These are phyloP conservation scores for Eupelmus urozonus DNA, from an alignment of 2,888 invertebrate species.

Conservation along the genomic window DNA sequence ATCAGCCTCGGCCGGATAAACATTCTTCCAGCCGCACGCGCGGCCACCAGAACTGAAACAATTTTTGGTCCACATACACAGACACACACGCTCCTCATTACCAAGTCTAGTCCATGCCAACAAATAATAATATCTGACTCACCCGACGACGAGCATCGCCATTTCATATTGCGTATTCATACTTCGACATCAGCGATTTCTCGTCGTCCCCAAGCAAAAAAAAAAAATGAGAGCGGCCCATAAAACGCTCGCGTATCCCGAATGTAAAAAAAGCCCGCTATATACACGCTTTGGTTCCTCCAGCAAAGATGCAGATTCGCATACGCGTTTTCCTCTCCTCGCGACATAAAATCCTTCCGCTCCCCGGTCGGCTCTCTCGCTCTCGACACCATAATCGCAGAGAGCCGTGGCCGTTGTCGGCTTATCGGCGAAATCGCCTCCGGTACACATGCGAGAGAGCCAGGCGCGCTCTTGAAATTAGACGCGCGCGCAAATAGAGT, in stretches of 20 bases:
- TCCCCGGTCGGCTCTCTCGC: too few species aligned
- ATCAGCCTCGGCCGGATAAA: not conserved
- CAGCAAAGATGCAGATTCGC: not conserved
- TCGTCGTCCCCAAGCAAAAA: too few species aligned
- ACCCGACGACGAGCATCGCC: too few species aligned
- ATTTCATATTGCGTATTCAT: too few species aligned
- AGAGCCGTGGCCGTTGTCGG: not conserved
- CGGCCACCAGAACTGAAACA: not conserved
- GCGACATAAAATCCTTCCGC: not conserved
- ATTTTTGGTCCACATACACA: not conserved
- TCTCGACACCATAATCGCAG: not conserved
- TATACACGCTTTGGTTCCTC: not conserved
- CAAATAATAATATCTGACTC: too few species aligned
- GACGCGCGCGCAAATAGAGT: conserved; percentile 53
- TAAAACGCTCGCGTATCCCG: not conserved
- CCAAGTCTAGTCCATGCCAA: too few species aligned
- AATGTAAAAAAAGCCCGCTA: not conserved
- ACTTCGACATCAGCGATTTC: too few species aligned
- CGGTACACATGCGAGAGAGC: not conserved
- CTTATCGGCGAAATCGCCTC: conserved; percentile 36
- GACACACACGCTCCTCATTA: not conserved
- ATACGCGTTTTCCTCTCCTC: not conserved
- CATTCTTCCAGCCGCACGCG: not conserved
- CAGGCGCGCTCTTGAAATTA: conserved; percentile 26
- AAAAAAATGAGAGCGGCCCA: not conserved